Percentiles rank a stretch among this genome's conserved stretches.
phyloP scores from a whole-genome alignment of 2,113 vertebrate genomes.

The Planiliza haematocheilus region DNA sequence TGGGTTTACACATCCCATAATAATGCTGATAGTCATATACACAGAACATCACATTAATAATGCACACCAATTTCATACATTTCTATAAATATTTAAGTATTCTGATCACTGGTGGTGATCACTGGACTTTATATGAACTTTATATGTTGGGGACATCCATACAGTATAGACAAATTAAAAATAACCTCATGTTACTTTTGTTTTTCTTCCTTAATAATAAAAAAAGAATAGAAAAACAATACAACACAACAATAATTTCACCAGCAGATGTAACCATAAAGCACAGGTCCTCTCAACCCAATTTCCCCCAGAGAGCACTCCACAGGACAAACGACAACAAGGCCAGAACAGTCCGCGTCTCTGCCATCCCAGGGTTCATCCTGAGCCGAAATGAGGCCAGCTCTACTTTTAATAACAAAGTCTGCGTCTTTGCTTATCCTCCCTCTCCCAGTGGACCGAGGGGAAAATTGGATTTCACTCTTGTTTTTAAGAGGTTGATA shows the following conservation, averaged over 20 bases:
- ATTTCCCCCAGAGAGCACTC: slow-evolving; percentile 38
- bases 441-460: slow-evolving; percentile 51
- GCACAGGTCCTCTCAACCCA: slow-evolving; percentile 48
- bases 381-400: slow-evolving; percentile 59
- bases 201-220: no score
- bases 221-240: slow-evolving; percentile 4
- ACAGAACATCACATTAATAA: neutral
- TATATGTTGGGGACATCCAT: no score
- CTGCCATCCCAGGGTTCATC: slow-evolving; percentile 47
- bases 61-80: neutral
- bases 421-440: slow-evolving; percentile 50
- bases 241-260: neutral
- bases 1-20: neutral
- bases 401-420: slow-evolving; percentile 69
- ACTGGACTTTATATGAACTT: no score
- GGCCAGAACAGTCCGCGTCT: slow-evolving; percentile 35
- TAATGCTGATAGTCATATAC: neutral
- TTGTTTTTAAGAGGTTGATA: slow-evolving; percentile 69
- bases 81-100: neutral
- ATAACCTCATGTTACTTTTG: no score
- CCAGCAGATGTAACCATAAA: slow-evolving; percentile 24
- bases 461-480: slow-evolving; percentile 67
- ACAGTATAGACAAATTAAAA: no score
- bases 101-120: no score
- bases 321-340: slow-evolving; percentile 47